Conservation (phyloP, 2,113 vertebrate species). For the Lamprotornis superbus region DNA sequence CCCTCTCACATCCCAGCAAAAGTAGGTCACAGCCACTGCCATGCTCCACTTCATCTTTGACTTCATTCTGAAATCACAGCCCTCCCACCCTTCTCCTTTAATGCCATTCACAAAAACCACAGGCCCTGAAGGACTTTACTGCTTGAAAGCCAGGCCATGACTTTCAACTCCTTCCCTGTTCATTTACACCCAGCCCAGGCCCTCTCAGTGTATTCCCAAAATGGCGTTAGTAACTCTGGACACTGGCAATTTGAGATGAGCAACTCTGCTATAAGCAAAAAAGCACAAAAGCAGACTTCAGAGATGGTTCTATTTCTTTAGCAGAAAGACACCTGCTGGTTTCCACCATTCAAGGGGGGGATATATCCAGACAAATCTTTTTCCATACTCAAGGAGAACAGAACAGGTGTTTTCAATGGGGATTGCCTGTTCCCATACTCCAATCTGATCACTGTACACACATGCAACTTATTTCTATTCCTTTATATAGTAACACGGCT, state of each 20-base stretch:
- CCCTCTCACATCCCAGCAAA: neutral
- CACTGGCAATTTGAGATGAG: neutral
- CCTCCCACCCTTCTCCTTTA: neutral
- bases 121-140: neutral
- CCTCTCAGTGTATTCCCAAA: neutral
- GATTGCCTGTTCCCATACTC: neutral
- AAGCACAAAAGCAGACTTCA: neutral
- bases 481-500: neutral
- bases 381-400: neutral
- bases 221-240: neutral
- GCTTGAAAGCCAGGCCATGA: neutral
- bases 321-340: neutral
- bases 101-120: neutral
- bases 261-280: neutral
- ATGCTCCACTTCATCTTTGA: conserved; percentile 17
- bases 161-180: neutral
- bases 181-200: neutral
- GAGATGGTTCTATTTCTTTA: neutral
- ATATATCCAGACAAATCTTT: neutral
- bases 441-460: neutral
- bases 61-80: neutral
- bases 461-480: neutral
- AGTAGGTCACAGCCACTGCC: conserved; percentile 16
- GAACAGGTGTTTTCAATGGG: neutral
- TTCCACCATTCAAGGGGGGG: neutral